Evolutionary conservation across 2,888 invertebrate genomes (phyloP), one percentile per base, ranked within the genome.

Genomic region (Gandaritis pyraliata): DNA sequence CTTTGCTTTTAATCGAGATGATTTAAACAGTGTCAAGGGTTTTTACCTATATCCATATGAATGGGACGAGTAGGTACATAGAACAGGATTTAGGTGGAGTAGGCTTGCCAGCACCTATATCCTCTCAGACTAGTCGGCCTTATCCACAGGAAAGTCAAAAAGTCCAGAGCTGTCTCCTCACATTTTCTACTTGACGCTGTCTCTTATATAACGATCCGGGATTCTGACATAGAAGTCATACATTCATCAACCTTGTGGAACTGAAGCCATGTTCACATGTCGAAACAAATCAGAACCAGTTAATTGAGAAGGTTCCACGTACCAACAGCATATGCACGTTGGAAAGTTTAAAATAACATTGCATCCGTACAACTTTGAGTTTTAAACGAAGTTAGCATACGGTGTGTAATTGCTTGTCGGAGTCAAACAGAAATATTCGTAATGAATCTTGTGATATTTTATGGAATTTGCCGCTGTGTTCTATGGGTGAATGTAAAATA

Each of bases 371-470:
- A 15, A 30, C 15, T 48, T 30, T 48, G 47, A 13, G 13, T 30
- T 48, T 30, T 48, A 30, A 30, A 0, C n/a, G 13, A 30, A 33
- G n/a, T n/a, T 3, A 1, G 10, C 47, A 30, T 30, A 48, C 15
- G 13, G 47, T 6, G 1, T 15, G 4, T 48, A 8, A 30, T 48
- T 30, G 30, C 30, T 48, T 33, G 30, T 15, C 13, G 2, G 23
- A 45, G 8, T 1, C 6, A 29, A 46, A 46, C 10, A 12, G 6
- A 11, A n/a, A n/a, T 23, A 46, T 46, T 29, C n/a, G n/a, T 29
- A 29, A 47, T 29, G 18, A 18, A 45, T 13, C 11, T 18, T 47
- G 29, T 47, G 41, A 41, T 41, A 47, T 47, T 47, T 47, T n/a
- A n/a, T 46, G 46, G n/a, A n/a, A 29, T 47, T 47, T 47, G 7